Conservation (phyloP, 1,140 invertebrate species). For the Bombus turneri region DNA sequence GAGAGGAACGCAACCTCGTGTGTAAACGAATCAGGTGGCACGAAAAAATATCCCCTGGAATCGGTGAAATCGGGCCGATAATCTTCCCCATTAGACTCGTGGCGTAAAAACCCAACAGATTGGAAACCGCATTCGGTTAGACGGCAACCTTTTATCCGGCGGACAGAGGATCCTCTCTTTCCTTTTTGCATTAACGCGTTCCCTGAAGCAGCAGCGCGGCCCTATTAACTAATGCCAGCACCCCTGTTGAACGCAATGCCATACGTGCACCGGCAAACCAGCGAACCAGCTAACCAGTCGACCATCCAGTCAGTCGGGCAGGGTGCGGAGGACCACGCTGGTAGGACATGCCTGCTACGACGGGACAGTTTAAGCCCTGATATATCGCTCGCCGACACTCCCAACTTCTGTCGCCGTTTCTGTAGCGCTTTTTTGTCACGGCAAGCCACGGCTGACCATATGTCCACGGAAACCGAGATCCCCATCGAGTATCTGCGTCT, state of each 20-base stretch:
- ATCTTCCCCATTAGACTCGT: slow-evolving; percentile 68
- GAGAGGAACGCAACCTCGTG: background rate
- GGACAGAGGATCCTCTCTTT: slow-evolving; percentile 26
- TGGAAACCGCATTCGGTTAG: slow-evolving; percentile 82
- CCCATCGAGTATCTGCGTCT: slow-evolving; percentile 38
- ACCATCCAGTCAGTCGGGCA: slow-evolving; percentile 54
- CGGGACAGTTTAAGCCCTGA: slow-evolving; percentile 83
- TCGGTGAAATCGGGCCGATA: slow-evolving; percentile 63
- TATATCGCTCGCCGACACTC: slow-evolving; percentile 82
- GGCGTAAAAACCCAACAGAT: slow-evolving; percentile 82
- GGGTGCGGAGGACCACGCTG: slow-evolving; percentile 60
- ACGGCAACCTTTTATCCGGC: slow-evolving; percentile 57
- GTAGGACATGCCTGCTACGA: slow-evolving; percentile 76
- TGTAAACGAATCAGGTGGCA: slow-evolving; percentile 55
- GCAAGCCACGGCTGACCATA: slow-evolving; percentile 78
- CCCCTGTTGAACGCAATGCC: slow-evolving; percentile 69
- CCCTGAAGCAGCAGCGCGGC: slow-evolving; percentile 36
- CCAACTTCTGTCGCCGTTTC: slow-evolving; percentile 83
- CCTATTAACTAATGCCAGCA: slow-evolving; percentile 82
- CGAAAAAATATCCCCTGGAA: slow-evolving; percentile 32
- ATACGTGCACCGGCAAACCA: slow-evolving; percentile 75
- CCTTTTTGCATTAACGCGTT: slow-evolving; percentile 73
- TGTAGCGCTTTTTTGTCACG: slow-evolving; percentile 78
- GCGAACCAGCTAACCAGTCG: slow-evolving; percentile 42
- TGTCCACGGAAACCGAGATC: slow-evolving; percentile 76